Conservation (phyloP, 2,888 invertebrate species). For the Panzeria rudis region DNA sequence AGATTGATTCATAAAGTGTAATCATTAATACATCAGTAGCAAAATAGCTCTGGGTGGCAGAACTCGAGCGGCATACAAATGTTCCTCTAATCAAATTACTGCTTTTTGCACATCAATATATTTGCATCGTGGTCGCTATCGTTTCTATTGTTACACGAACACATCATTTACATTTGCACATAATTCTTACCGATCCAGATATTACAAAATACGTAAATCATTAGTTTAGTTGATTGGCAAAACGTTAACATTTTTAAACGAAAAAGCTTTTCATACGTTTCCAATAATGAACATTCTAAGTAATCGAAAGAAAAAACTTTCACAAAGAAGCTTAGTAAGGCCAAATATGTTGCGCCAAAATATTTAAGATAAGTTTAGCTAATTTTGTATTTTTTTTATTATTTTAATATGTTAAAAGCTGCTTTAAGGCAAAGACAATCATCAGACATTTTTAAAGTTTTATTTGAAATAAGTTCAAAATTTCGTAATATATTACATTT, state of each 20-base stretch:
- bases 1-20: too few species aligned
- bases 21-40: too few species aligned
- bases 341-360: too few species aligned
- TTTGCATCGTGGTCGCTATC: too few species aligned
- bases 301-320: neutral
- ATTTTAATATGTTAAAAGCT: slow-evolving; percentile 11
- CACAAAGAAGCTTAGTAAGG: neutral
- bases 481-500: slow-evolving; percentile 14
- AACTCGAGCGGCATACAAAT: too few species aligned
- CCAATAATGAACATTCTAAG: neutral
- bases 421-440: slow-evolving; percentile 52
- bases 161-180: neutral
- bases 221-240: neutral
- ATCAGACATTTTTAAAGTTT: slow-evolving; percentile 24
- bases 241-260: too few species aligned
- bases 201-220: neutral
- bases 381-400: neutral
- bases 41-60: too few species aligned
- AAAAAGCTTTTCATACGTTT: too few species aligned
- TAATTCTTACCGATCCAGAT: neutral
- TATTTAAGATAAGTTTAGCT: too few species aligned
- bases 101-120: too few species aligned
- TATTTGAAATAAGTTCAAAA: slow-evolving; percentile 1
- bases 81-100: too few species aligned
- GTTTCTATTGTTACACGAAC: too few species aligned